phyloP scores from a whole-genome alignment of 2,888 invertebrate genomes.

The Tetragonisca angustula region DNA sequence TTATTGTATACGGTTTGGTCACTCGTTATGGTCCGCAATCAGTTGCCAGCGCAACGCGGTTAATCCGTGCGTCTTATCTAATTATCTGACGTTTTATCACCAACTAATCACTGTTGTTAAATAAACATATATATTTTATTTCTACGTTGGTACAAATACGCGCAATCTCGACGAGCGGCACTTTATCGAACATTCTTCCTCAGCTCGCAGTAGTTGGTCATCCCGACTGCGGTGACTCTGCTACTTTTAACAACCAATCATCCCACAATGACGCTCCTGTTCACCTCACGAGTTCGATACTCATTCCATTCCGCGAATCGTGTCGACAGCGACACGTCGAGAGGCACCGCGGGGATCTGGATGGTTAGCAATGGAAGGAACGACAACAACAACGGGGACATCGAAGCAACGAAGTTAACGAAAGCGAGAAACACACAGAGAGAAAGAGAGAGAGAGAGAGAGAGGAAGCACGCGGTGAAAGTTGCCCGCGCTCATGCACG shows the following conservation, averaged over 20 bases:
- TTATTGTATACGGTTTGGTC: too few species aligned
- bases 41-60: too few species aligned
- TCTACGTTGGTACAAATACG: too few species aligned
- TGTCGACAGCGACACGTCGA: constrained; percentile 31
- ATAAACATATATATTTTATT: too few species aligned
- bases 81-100: too few species aligned
- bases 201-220: not conserved
- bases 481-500: constrained; percentile 71
- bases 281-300: not conserved
- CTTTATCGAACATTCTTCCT: too few species aligned
- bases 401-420: not conserved
- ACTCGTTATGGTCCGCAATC: too few species aligned
- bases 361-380: constrained; percentile 13
- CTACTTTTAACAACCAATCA: not conserved
- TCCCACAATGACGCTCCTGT: not conserved
- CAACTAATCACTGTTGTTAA: too few species aligned
- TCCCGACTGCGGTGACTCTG: not conserved
- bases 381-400: constrained; percentile 25
- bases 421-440: not conserved
- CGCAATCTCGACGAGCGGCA: too few species aligned
- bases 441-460: constrained; percentile 26
- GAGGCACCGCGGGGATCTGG: not conserved
- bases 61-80: too few species aligned
- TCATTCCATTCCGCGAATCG: not conserved
- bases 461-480: constrained; percentile 63